Evolutionary conservation across 2,888 invertebrate genomes (phyloP), one percentile per base, ranked within the genome.

Genomic region (Apamea sordens): DNA sequence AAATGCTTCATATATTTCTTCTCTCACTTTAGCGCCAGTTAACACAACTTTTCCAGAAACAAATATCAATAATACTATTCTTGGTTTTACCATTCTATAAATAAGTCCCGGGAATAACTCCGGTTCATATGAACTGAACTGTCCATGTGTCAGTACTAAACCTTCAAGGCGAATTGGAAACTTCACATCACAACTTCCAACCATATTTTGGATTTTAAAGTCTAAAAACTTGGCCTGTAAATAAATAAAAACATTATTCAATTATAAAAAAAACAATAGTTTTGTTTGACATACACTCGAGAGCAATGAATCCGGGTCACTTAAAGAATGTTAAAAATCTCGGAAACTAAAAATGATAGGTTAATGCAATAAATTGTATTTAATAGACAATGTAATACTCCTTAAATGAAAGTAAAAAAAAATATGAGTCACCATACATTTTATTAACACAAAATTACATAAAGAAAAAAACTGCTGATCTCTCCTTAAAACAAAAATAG

Each of bases 41-140:
- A 99, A 97, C 28, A 99, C 99, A 83, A 99, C 98, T 97, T 99
- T 99, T 72, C 99, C 99, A 86, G 99, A 99, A 8, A 99, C 99
- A 96, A 99, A 99, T 91, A 99, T 99, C 73, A 99, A 97, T 86
- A 99, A 97, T 8, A 99, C 99, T 92, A 99, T 98, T 92, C 99
- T 98, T 13, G 99, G 99, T 95, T 99, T 98, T 77, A 99, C 99
- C 99, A 99, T 99, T 92, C 99, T 97, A 95, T 99, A 99, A 90
- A 99, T 99, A 67, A 99, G 97, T 87, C 99, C 99, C 68, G 99
- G 99, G 94, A 99, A 99, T 69, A 99, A 97, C 95, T 99, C 99
- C 0, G 99, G 99, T 95, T 99, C 99, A 94, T 99, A 99, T 3
- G 98, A 98, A 92, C 98, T 98, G 92, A 97, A 98, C 95, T 98